Evolutionary conservation across 2,888 invertebrate genomes (phyloP), one percentile per base, ranked within the genome.

Genomic region (Strigamia maritima): DNA sequence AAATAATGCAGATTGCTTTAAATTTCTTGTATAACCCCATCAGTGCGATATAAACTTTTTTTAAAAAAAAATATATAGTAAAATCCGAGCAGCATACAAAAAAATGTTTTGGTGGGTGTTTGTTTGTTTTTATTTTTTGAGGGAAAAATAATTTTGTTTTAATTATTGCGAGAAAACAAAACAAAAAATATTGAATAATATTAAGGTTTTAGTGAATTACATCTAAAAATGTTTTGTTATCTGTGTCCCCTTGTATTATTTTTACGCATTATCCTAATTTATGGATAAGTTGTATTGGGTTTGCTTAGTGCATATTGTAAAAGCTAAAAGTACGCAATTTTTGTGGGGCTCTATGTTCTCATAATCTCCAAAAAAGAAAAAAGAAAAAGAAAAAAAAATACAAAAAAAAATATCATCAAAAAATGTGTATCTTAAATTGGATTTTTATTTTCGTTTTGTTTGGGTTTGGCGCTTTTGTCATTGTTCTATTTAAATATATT

Each of bases 221-320:
- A 75, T 75, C 35, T 75, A 16, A 28, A 75, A 28, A 31, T 26
- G n/a, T 75, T 75, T 75, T 35, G 24, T 75, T 31, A 75, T 75
- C n/a, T 60, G 60, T 60, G 60, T 60, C 60, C 60, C 60, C 60
- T 60, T 60, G 60, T 60, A 60, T 60, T 60, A 60, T 60, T 60
- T 60, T 44, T 49, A 49, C 19, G 24, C 19, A 60, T 60, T 75
- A 75, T 31, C 35, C 75, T 75, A 75, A 75, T 75, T 75, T 75
- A 75, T 75, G 75, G 75, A 75, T 75, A 31, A 31, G 35, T 75
- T 75, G 31, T 35, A 26, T 28, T 75, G 75, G 75, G 75, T 31
- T 75, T 75, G 75, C 75, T 75, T 75, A n/a, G n/a, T 75, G 75
- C 22, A 70, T 75, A 75, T 75, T 26, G 35, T 75, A 28, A 75